These are phyloP conservation scores for Macaria liturata DNA, from an alignment of 2,888 invertebrate genomes.

Conservation along the genomic window DNA sequence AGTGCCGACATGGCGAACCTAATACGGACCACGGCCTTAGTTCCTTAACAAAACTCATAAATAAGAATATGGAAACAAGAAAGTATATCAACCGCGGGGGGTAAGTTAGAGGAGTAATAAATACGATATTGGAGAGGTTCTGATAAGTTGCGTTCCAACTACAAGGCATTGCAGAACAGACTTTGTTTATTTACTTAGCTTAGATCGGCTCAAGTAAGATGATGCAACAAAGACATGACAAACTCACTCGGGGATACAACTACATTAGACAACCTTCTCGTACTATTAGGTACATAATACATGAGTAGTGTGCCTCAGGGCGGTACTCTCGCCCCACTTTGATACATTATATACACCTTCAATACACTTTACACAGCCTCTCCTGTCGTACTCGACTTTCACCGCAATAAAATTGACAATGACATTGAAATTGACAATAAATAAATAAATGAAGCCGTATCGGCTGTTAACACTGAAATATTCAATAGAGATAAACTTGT, in stretches of 20 bases:
- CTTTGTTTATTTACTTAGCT: too few species aligned
- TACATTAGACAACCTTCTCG: too few species aligned
- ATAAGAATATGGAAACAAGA: slow-evolving; percentile 30
- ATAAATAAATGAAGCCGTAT: slow-evolving; percentile 33
- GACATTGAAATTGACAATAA: too few species aligned
- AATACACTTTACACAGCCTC: slow-evolving; percentile 25
- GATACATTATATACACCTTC: slow-evolving; percentile 30
- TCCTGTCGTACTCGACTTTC: slow-evolving; percentile 29
- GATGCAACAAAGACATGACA: too few species aligned
- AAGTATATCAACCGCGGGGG: slow-evolving; percentile 7
- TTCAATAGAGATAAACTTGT: slow-evolving; percentile 40
- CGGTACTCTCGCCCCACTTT: slow-evolving; percentile 37
- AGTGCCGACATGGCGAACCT: slow-evolving; percentile 25
- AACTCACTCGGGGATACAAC: too few species aligned
- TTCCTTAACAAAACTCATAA: slow-evolving; percentile 28
- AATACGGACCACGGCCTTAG: slow-evolving; percentile 27
- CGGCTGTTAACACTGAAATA: slow-evolving; percentile 34
- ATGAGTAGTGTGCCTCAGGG: slow-evolving; percentile 41
- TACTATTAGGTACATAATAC: slow-evolving; percentile 1
- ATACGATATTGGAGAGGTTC: too few species aligned
- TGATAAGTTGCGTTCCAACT: too few species aligned
- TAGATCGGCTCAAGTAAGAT: too few species aligned
- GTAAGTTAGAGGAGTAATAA: too few species aligned
- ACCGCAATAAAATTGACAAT: slow-evolving; percentile 31
- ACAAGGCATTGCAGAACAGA: too few species aligned